Evolutionary conservation across 2,113 vertebrate species (phyloP).

Genomic region (Hemiscyllium ocellatum): DNA sequence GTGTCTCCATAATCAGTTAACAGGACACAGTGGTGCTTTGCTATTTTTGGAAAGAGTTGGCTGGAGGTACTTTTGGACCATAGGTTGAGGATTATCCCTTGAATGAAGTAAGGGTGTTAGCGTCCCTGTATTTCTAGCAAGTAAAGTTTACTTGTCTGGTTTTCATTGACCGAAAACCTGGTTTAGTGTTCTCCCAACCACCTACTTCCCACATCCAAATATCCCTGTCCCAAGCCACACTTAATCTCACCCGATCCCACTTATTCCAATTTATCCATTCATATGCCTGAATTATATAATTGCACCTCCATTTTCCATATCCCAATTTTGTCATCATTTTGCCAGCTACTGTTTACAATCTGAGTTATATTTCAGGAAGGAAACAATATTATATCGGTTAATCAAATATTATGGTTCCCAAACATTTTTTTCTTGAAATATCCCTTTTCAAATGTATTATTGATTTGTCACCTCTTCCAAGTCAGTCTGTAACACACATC

Average conservation of each 20-base stretch:
- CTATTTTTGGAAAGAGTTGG: background rate
- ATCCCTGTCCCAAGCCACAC: background rate
- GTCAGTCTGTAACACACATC: no score
- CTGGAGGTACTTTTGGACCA: background rate
- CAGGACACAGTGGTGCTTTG: background rate
- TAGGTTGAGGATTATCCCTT: background rate
- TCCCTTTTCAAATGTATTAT: no score
- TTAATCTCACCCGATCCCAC: background rate
- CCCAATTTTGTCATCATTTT: background rate
- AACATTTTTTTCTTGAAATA: no score
- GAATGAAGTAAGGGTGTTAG: background rate
- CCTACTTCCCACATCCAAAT: background rate
- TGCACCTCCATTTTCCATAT: background rate
- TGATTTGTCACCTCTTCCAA: no score
- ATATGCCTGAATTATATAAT: background rate
- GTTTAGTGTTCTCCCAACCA: background rate
- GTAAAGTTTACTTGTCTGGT: background rate
- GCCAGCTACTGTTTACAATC: background rate
- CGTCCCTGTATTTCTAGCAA: background rate
- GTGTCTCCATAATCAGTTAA: background rate
- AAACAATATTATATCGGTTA: background rate
- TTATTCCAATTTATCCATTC: background rate
- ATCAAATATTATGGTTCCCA: background rate
- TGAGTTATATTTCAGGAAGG: background rate
- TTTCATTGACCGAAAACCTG: background rate